Evolutionary conservation across 2,888 invertebrate species (phyloP).

Genomic region (Sycophila texana): DNA sequence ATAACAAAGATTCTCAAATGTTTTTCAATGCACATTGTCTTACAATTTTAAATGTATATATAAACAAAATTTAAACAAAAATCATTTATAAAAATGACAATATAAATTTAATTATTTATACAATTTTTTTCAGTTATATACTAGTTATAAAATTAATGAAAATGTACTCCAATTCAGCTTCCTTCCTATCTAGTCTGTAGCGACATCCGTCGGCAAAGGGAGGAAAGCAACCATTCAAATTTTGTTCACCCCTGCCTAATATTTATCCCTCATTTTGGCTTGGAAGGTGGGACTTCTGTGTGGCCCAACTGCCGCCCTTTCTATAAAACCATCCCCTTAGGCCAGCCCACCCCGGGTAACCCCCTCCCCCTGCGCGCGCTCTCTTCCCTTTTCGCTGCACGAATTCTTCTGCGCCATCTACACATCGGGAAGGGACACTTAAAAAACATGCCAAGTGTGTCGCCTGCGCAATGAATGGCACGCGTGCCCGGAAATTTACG

Average conservation of each 20-base stretch:
- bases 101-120: too few species aligned
- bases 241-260: constrained; percentile 68
- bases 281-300: constrained; percentile 67
- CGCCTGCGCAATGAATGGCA: constrained; percentile 42
- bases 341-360: constrained; percentile 57
- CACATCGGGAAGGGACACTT: constrained; percentile 51
- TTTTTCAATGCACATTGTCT: neutral
- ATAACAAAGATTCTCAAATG: neutral
- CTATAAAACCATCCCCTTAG: constrained; percentile 65
- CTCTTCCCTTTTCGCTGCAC: constrained; percentile 54
- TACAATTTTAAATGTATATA: too few species aligned
- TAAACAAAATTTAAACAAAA: too few species aligned
- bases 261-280: constrained; percentile 61
- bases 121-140: too few species aligned
- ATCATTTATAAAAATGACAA: too few species aligned
- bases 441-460: constrained; percentile 47
- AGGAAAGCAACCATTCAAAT: constrained; percentile 61
- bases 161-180: neutral
- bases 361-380: constrained; percentile 40
- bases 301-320: constrained; percentile 60
- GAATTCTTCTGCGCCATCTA: constrained; percentile 64
- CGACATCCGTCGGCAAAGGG: constrained; percentile 68
- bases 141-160: too few species aligned
- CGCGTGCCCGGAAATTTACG: constrained; percentile 24
- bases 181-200: constrained; percentile 49